These are phyloP conservation scores for Pyrgus malvae DNA, from an alignment of 2,888 invertebrate species.

Conservation along the genomic window DNA sequence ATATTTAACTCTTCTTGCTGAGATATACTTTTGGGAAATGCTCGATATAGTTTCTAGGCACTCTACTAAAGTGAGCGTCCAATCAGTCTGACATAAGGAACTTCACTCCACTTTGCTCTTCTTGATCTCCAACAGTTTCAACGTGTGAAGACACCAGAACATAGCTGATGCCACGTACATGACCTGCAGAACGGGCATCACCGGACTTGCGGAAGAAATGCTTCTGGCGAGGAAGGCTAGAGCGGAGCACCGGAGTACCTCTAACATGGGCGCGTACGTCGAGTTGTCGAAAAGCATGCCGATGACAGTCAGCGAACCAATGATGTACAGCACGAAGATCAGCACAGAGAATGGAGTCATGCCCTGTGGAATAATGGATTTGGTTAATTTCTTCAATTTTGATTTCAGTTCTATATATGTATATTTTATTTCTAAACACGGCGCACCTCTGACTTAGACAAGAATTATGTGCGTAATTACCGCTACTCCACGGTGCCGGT, in stretches of 20 bases:
- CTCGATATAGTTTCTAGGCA: too few relatives aligned
- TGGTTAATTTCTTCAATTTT: not conserved
- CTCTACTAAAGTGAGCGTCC: too few relatives aligned
- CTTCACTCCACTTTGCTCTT: slow-evolving; percentile 52
- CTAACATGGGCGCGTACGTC: slow-evolving; percentile 82
- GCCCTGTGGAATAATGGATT: slow-evolving; percentile 67
- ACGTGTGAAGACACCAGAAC: slow-evolving; percentile 84
- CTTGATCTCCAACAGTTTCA: slow-evolving; percentile 81
- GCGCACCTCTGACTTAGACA: too few relatives aligned
- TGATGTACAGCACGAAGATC: slow-evolving; percentile 83
- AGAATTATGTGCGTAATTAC: too few relatives aligned
- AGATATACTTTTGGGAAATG: too few relatives aligned
- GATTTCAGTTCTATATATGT: too few relatives aligned
- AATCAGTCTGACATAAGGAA: slow-evolving; percentile 7
- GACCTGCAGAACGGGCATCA: slow-evolving; percentile 72
- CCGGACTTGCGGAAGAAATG: slow-evolving; percentile 59
- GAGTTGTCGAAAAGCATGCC: slow-evolving; percentile 88
- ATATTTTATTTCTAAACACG: too few relatives aligned
- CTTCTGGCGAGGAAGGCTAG: slow-evolving; percentile 76
- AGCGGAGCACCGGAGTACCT: slow-evolving; percentile 84
- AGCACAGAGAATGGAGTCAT: slow-evolving; percentile 82
- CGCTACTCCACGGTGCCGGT: too few relatives aligned
- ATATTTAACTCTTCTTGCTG: too few relatives aligned
- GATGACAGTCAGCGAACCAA: slow-evolving; percentile 85
- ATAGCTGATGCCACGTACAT: slow-evolving; percentile 83